A percentile compares a stretch with the other conserved stretches of the same genome.
These are phyloP conservation scores for Drosophila cognata DNA, from an alignment of 2,888 invertebrate species.

Conservation along the genomic window DNA sequence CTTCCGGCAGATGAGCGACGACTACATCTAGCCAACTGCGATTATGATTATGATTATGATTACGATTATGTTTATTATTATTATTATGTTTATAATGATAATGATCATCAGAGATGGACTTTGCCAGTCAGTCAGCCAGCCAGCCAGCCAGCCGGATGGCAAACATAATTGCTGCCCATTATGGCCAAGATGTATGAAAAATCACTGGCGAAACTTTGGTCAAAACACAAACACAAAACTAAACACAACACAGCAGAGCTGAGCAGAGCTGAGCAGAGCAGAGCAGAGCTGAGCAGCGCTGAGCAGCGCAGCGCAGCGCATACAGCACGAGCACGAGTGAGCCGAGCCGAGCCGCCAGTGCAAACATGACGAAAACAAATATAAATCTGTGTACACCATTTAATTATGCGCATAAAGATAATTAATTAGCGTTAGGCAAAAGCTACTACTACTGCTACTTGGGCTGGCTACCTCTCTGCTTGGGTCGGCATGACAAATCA, in stretches of 20 bases:
- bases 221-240: not conserved
- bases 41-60: conserved; percentile 32
- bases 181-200: conserved; percentile 54
- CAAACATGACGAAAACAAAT: conserved; percentile 57
- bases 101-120: conserved; percentile 36
- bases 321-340: not conserved
- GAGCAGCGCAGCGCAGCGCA: not conserved
- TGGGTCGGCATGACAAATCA: conserved; percentile 45
- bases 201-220: conserved; percentile 40
- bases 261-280: not conserved
- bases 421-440: conserved; percentile 56
- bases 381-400: conserved; percentile 45
- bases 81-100: conserved; percentile 28
- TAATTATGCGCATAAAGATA: conserved; percentile 65
- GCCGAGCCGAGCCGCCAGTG: conserved; percentile 18
- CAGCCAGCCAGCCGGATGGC: conserved; percentile 43
- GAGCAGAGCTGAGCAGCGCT: not conserved
- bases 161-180: conserved; percentile 58
- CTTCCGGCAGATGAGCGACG: conserved; percentile 60
- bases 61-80: conserved; percentile 27
- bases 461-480: conserved; percentile 1
- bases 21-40: conserved; percentile 34
- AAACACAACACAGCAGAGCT: not conserved
- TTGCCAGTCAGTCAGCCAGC: not conserved
- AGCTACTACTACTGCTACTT: not conserved